Evolutionary conservation across 2,797 vertebrate genomes (phyloP), one percentile per base, ranked within the genome.

Genomic region (Aratinga solstitialis): DNA sequence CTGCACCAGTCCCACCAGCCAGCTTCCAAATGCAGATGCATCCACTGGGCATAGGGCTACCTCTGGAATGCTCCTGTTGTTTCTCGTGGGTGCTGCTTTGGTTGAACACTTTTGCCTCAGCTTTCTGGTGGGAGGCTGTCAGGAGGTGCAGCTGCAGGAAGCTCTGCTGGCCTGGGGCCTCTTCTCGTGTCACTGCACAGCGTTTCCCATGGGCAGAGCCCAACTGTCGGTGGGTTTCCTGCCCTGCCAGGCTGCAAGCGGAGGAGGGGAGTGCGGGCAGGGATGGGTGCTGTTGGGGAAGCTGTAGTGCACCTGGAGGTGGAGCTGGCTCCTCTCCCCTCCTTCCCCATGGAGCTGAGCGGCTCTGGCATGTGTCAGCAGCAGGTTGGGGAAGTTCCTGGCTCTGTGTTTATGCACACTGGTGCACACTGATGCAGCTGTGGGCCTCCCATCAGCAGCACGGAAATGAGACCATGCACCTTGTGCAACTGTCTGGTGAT

Each of bases 81-180:
- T 50, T 56, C 9, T 65, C 53, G 34, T 2, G 1, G 65, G 47
- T 2, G 3, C 47, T 71, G 23, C 56, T 68, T 68, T 40, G 54
- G 10, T 56, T 1, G 0, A 54, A 58, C 1, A 3, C 48, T 88
- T 86, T 51, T 62, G 47, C 53, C 40, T 56, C 1, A 0, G 58
- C 32, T 79, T 73, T 84, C 42, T 84, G 36, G 40, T 32, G 76
- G 16, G 56, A 58, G 32, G 16, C 34, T 1, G 4, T 69, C 3
- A 4, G 78, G 77, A 80, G 74, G 23, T 83, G 87, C 89, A 92
- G 91, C 87, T 96, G 93, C 95, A 92, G 95, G 96, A 96, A 96
- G 63, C 87, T 61, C 43, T 45, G 59, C 67, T 66, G 30, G 65
- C 91, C 53, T 45, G 67, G 65, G 92, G 91, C 89, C 93, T 77